Evolutionary conservation across 1,140 invertebrate genomes (phyloP).

Genomic region (Leptonema lineaticorne): DNA sequence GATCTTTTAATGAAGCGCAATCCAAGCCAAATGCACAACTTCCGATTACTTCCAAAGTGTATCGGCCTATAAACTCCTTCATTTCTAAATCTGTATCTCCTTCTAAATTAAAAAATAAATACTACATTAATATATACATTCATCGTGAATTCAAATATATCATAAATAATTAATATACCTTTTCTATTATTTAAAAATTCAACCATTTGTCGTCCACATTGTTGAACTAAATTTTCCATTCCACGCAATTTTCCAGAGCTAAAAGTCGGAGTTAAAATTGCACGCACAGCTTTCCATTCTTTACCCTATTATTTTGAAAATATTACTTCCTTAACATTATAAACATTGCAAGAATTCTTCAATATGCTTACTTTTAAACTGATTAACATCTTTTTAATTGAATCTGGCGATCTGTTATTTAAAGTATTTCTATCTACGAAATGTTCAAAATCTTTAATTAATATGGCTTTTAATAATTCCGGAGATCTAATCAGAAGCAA

Average conservation of each 20-base stretch:
- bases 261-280: constrained; percentile 42
- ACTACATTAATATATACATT: not conserved
- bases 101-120: constrained; percentile 10
- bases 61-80: constrained; percentile 52
- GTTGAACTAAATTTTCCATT: constrained; percentile 43
- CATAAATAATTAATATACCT: not conserved
- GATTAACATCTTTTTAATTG: constrained; percentile 38
- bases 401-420: constrained; percentile 43
- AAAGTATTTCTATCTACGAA: constrained; percentile 55
- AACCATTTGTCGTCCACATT: constrained; percentile 38
- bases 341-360: no score
- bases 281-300: constrained; percentile 43
- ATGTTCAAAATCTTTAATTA: constrained; percentile 60
- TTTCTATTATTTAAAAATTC: constrained; percentile 35
- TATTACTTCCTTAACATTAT: not conserved
- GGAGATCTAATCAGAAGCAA: constrained; percentile 53
- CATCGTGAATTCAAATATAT: not conserved
- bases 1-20: constrained; percentile 48
- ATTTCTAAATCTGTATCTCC: constrained; percentile 50
- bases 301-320: constrained; percentile 40
- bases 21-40: constrained; percentile 55
- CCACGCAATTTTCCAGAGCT: constrained; percentile 43
- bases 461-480: constrained; percentile 58
- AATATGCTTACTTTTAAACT: constrained; percentile 33
- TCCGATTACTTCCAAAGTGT: constrained; percentile 54